Conservation (phyloP, 2,888 invertebrate genomes). For the Drosophila maculinotata region DNA sequence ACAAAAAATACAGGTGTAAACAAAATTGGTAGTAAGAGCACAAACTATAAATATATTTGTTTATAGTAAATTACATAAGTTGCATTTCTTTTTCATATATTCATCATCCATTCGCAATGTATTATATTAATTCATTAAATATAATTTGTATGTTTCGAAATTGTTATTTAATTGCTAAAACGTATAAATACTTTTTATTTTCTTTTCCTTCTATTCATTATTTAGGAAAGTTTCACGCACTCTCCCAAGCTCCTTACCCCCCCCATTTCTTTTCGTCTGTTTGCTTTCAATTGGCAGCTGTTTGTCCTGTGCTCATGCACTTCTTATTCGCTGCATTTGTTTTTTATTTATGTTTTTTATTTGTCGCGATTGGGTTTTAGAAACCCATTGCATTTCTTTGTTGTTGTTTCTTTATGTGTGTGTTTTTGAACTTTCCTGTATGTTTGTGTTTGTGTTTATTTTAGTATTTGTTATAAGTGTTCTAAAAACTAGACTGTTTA, state of each 20-base stretch:
- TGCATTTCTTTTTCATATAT: slow-evolving; percentile 43
- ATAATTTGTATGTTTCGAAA: slow-evolving; percentile 75
- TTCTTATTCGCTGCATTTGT: slow-evolving; percentile 13
- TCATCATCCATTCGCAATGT: slow-evolving; percentile 55
- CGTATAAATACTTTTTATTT: slow-evolving; percentile 75
- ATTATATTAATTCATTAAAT: slow-evolving; percentile 72
- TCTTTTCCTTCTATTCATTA: slow-evolving; percentile 42
- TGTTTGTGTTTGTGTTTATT: slow-evolving; percentile 39
- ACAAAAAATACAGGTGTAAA: slow-evolving; percentile 24
- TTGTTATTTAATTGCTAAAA: slow-evolving; percentile 73
- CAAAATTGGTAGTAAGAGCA: slow-evolving; percentile 58
- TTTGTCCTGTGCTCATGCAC: slow-evolving; percentile 41
- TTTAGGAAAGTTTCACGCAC: slow-evolving; percentile 33
- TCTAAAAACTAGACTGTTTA: slow-evolving; percentile 63
- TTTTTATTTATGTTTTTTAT: slow-evolving; percentile 4
- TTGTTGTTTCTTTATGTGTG: slow-evolving; percentile 24
- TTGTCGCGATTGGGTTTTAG: slow-evolving; percentile 49
- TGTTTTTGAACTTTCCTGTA: slow-evolving; percentile 66
- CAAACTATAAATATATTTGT: slow-evolving; percentile 72
- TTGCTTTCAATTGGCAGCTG: slow-evolving; percentile 39
- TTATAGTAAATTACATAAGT: slow-evolving; percentile 65
- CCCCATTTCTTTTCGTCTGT: slow-evolving; percentile 1
- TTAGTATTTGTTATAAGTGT: slow-evolving; percentile 38
- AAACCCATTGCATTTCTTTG: slow-evolving; percentile 45
- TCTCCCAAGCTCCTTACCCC: slow-evolving; percentile 24